Base-by-base conservation (phyloP, 2,113 vertebrate species). In the Phoxinus phoxinus region DNA sequence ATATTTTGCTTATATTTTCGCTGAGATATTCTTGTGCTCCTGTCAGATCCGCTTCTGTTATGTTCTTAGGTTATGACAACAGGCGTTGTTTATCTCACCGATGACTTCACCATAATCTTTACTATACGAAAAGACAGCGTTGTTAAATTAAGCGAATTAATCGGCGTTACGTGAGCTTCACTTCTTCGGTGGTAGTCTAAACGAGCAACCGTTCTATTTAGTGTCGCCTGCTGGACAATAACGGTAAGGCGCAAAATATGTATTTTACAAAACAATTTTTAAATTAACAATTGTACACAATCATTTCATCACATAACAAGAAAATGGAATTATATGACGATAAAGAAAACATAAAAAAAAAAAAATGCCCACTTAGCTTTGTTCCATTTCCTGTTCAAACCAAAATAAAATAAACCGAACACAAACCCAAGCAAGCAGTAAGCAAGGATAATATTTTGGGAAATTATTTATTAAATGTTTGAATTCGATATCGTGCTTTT, bases 21-120 rank as follows among this genome's bases (percentile, higher is more conserved):
- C 11, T 83, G 21, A 58, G 67, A 13, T 41, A 15, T 41, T 53
- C 80, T 53, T 51, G 12, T 11, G 13, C 48, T 58, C 23, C 48
- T 58, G 81, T 83, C 81, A 56, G 12, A 56, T 53, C 65, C 30
- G 12, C 81, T 23, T 32, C 48, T 58, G 23, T 37, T 56, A 9
- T 53, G 48, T 53, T 58, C n/a, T 51, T 21, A 21, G 6, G 67
- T 19, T 25, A 7, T 72, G 21, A 11, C 3, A 21, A 67, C 5
- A 13, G 21, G 23, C 19, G 81, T 83, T 83, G 65, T 72, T 83
- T 72, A 83, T 37, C 13, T 72, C 46, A 83, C 9, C 81, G 81
- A 51, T 37, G 6, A 41, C 6, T 58, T 30, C 21, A 21, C 23
- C 8, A 13, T 32, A 10, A 7, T 1, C 8, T 19, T 81, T 17